These are phyloP conservation scores for Eugnorisma glareosa DNA, from an alignment of 2,888 invertebrate species.

Conservation along the genomic window DNA sequence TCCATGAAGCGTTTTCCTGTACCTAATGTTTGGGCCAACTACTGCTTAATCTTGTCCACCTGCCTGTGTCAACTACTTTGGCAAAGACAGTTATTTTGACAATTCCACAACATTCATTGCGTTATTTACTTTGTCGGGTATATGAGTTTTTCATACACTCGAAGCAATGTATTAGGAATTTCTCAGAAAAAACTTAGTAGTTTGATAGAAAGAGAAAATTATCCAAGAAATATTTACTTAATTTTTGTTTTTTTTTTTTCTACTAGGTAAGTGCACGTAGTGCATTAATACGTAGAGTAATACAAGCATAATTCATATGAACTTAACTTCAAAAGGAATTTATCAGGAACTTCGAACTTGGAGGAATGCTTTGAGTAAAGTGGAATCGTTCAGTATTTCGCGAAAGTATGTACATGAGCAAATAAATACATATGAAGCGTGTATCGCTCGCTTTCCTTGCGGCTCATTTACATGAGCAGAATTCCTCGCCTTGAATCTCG, in stretches of 20 bases:
- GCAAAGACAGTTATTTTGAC: too few species aligned
- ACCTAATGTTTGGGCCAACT: too few species aligned
- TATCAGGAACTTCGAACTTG: not conserved
- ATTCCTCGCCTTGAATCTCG: not conserved
- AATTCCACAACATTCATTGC: too few species aligned
- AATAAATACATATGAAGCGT: not conserved
- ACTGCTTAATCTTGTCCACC: too few species aligned
- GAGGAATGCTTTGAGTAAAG: not conserved
- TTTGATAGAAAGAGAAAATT: not conserved
- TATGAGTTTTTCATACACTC: too few species aligned
- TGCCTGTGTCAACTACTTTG: too few species aligned
- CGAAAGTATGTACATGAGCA: not conserved
- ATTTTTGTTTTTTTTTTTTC: too few species aligned
- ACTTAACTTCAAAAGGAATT: constrained; percentile 10
- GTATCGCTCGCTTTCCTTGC: not conserved
- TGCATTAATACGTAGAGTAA: not conserved
- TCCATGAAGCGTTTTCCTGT: too few species aligned
- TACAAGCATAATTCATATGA: not conserved
- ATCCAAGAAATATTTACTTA: not conserved
- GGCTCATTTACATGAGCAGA: not conserved
- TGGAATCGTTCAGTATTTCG: too few species aligned
- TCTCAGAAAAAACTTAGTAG: not conserved
- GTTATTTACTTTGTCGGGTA: too few species aligned
- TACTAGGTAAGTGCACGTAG: not conserved
- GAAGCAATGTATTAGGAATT: not conserved